A percentile compares a stretch with the other conserved stretches of the same genome.
phyloP scores from a whole-genome alignment of 2,888 invertebrate species.

The Dione juno region DNA sequence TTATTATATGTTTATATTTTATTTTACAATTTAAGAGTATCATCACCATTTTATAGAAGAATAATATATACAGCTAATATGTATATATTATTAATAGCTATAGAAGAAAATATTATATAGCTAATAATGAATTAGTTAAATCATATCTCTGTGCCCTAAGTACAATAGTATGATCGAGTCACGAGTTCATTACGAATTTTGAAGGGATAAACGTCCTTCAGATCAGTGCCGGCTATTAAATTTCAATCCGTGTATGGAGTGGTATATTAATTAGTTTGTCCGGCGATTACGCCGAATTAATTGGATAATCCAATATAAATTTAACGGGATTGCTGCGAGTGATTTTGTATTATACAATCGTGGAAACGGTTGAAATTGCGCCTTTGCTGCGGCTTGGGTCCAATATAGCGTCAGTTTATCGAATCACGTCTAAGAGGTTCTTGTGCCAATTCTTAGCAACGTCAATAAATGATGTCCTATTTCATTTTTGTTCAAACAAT shows the following conservation, averaged over 20 bases:
- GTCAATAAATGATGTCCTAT: conserved; percentile 5
- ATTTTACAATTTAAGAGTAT: too few species aligned
- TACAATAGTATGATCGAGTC: conserved; percentile 5
- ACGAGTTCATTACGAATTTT: conserved; percentile 38
- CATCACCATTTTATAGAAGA: too few species aligned
- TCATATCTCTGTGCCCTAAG: not conserved
- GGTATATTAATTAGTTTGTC: conserved; percentile 71
- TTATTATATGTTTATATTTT: too few species aligned
- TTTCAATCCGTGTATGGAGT: conserved; percentile 66
- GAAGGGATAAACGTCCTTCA: conserved; percentile 48
- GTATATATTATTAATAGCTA: not conserved
- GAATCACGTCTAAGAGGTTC: conserved; percentile 12
- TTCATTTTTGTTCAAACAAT: not conserved
- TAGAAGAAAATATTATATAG: not conserved
- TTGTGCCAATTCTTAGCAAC: conserved; percentile 9
- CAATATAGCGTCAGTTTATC: conserved; percentile 14
- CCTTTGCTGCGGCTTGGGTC: conserved; percentile 40
- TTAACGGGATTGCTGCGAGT: conserved; percentile 54
- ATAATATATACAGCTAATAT: too few species aligned
- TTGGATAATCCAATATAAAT: conserved; percentile 76
- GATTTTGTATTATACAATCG: conserved; percentile 48
- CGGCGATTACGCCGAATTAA: conserved; percentile 74
- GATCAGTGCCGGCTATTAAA: conserved; percentile 67
- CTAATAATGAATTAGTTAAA: not conserved
- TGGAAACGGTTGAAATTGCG: conserved; percentile 44